Percentiles rank a stretch among this genome's conserved stretches.
Conservation (phyloP, 1,140 invertebrate species). For the Papilio machaon region DNA sequence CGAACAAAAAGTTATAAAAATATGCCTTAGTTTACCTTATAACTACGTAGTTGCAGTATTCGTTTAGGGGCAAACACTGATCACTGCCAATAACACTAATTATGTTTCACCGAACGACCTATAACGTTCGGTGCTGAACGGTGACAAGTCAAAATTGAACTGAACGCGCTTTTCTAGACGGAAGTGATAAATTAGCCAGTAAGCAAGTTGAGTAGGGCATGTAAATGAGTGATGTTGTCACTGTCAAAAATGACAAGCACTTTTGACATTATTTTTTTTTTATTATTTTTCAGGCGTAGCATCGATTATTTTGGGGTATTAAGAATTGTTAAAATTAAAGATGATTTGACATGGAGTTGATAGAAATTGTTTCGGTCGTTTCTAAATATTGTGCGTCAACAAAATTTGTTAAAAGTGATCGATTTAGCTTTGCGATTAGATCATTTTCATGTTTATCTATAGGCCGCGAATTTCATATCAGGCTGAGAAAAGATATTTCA, state of each 20-base stretch:
- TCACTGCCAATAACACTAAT: slow-evolving; percentile 29
- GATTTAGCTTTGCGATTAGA: no score
- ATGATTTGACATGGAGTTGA: no score
- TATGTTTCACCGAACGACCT: background rate
- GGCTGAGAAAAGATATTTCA: no score
- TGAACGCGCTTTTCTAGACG: slow-evolving; percentile 26
- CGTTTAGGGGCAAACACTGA: background rate
- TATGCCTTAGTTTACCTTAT: background rate
- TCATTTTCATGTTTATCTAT: no score
- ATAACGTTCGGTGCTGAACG: background rate
- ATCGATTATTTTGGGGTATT: background rate
- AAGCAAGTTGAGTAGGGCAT: background rate
- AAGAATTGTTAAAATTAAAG: background rate
- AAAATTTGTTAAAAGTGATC: no score
- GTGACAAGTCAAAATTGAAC: slow-evolving; percentile 36
- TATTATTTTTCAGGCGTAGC: background rate
- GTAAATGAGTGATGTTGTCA: slow-evolving; percentile 11
- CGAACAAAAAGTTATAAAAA: background rate
- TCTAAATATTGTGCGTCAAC: no score
- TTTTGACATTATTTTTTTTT: slow-evolving; percentile 12
- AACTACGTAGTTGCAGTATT: slow-evolving; percentile 23
- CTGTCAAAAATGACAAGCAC: background rate
- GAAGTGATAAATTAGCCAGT: slow-evolving; percentile 24
- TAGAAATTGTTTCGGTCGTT: no score
- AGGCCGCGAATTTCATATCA: no score